Base-by-base conservation (phyloP, 2,888 invertebrate species). In the Hoplodrina blanda region DNA sequence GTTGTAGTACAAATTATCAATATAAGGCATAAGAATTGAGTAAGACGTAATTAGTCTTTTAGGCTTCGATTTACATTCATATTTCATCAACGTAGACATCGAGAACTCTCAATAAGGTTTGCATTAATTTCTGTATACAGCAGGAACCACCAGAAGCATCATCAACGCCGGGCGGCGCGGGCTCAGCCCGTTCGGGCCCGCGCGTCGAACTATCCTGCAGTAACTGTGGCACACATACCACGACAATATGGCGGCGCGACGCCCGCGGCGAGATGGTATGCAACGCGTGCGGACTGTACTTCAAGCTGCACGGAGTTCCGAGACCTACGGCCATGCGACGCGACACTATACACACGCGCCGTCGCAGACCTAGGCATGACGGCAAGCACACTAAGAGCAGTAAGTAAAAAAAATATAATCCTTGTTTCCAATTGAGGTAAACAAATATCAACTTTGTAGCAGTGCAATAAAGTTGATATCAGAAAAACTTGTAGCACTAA, bases 211-310 rank as follows among this genome's bases (percentile, higher is more conserved):
- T 99, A 88, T 97, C 98, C 17, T 99, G 99, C 94, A 98, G 98
- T 85, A 99, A 99, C 96, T 99, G 99, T 94, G 98, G 98, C 81
- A 99, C 99, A n/a, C 97, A 98, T 91, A 99, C 98, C 52, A 99
- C 99, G 71, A 99, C 99, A 0, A 98, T 99, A 80, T 99, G 99
- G 99, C 96, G 99, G 87, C 97, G 99, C 85, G 99, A 99, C 95
- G 97, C 98, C 88, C 97, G 98, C 88, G 99, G 99, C 3, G 99
- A 99, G 96, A 99, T 99, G 97, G 99, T 99, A 73, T 99, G 99
- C 95, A 99, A 99, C 95, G 99, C 99, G 53, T 99, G 99, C 93
- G 99, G 99, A 0, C 97, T 99, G 50, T 99, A 99, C 96, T 99
- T 97, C 96, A 99, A 99, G 95, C 96, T 99, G 84, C 99, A 99